Evolutionary conservation across 2,113 vertebrate species (phyloP).

Genomic region (Todiramphus saurophagus): DNA sequence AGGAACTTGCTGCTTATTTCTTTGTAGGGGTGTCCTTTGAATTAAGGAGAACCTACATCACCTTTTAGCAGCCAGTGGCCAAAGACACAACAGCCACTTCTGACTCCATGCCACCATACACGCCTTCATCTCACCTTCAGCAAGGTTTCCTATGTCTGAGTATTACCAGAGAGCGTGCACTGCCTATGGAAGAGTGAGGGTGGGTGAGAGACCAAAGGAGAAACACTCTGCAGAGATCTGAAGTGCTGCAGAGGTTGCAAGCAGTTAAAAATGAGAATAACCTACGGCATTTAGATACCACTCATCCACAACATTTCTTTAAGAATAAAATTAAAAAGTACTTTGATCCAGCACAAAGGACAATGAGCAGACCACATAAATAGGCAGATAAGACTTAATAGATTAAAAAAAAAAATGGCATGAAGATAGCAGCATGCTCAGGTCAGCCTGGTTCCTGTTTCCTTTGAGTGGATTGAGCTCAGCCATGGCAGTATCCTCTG

Average conservation of each 20-base stretch:
- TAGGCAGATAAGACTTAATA: neutral
- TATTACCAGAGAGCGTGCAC: neutral
- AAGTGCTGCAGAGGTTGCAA: neutral
- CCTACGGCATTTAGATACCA: rapidly evolving
- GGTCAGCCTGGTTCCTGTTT: neutral
- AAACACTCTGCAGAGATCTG: neutral
- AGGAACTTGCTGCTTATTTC: rapidly evolving
- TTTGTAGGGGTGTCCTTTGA: too few species aligned
- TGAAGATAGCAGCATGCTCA: neutral
- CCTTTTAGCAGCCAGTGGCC: neutral
- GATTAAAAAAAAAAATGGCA: neutral
- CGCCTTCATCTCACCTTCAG: neutral
- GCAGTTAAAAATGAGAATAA: neutral
- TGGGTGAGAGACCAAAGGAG: rapidly evolving
- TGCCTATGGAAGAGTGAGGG: neutral
- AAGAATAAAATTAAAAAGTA: rapidly evolving
- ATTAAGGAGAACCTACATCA: neutral
- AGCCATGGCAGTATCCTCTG: neutral
- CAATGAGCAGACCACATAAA: neutral
- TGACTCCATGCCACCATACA: neutral
- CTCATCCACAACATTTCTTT: rapidly evolving
- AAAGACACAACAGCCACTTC: neutral
- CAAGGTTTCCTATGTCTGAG: neutral
- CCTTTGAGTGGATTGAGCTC: rapidly evolving
- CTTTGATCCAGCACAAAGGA: neutral